A percentile compares a stretch with the other conserved stretches of the same genome.
Evolutionary conservation across 1,140 invertebrate genomes (phyloP).

Genomic region (Megathymus violae): DNA sequence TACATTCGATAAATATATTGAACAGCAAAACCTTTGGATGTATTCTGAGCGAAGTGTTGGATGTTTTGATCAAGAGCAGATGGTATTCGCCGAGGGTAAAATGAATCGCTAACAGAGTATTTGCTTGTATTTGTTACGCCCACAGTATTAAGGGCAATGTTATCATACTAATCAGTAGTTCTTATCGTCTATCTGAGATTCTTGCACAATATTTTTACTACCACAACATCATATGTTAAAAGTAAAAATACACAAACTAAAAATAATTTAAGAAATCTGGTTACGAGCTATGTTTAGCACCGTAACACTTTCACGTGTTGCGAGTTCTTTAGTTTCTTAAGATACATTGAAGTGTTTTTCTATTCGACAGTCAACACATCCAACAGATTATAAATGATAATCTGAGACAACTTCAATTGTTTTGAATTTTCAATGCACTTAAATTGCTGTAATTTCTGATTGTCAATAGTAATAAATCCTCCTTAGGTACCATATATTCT

Average conservation of each 20-base stretch:
- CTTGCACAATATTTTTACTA: not conserved
- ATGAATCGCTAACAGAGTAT: slow-evolving; percentile 3
- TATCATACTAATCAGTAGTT: slow-evolving; percentile 5
- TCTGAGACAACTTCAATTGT: too few species aligned
- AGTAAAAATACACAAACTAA: not conserved
- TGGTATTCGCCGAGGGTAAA: slow-evolving; percentile 24
- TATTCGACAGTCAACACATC: too few species aligned
- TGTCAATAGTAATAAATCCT: not conserved
- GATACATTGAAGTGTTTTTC: too few species aligned
- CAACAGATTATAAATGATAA: too few species aligned
- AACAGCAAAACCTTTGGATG: not conserved
- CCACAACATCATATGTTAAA: not conserved
- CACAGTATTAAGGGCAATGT: slow-evolving; percentile 4
- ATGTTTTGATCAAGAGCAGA: slow-evolving; percentile 23
- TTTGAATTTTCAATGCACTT: too few species aligned
- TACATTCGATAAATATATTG: not conserved
- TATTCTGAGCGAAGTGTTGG: not conserved
- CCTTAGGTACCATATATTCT: not conserved
- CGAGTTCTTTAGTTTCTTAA: too few species aligned
- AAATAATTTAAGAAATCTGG: not conserved
- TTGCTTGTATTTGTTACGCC: slow-evolving; percentile 11
- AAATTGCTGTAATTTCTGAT: too few species aligned
- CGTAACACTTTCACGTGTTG: too few species aligned
- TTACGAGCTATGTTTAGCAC: not conserved
- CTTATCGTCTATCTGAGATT: slow-evolving; percentile 1